Base-by-base conservation (phyloP, 2,797 vertebrate species). In the Bradypus variegatus region DNA sequence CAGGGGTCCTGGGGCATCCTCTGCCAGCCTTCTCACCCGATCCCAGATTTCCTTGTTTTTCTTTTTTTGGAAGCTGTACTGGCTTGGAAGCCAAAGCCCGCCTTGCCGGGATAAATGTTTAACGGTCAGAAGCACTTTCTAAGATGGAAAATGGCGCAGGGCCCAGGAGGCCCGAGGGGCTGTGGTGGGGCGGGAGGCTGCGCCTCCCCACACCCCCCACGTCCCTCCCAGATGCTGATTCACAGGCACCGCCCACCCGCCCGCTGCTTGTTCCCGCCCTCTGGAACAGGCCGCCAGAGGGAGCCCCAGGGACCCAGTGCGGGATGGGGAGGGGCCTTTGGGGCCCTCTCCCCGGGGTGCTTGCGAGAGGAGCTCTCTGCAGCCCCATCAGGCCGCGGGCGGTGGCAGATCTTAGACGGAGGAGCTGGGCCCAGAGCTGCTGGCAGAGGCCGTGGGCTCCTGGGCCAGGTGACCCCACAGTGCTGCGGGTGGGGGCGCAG, bases 41-140 rank as follows among this genome's bases (percentile, higher is more conserved):
- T 36, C 76, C 83, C 25, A 45, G 65, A 19, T 36, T 67, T 75
- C 72, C 36, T 60, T 31, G 33, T 80, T 93, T 89, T 78, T 77
- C 70, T 86, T 55, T 75, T 91, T 86, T 92, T 55, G 76, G 94
- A 86, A 73, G 89, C 64, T 29, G 3, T 33, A 33, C 41, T 9
- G 4, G 38, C 45, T 0, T 0, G 0, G 48, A 85, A 87, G 89
- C 84, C 94, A 33, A 76, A 77, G 25, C 19, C 60, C 5, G 25
- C 67, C n/a, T 88, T 12, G 19, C 60, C 38, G 33, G 86, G 76
- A 67, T 94, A 72, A 94, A 95, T 95, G 86, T 95, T 94, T 94
- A 93, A 93, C 92, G 83, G 88, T 88, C 50, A 65, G 78, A 89
- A 93, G 86, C 89, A 69, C 73, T 95, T 94, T 95, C 80, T 94